Percentiles rank a stretch among this genome's conserved stretches.
These are phyloP conservation scores for Plagodis pulveraria DNA, from an alignment of 2,888 invertebrate species.

Conservation along the genomic window DNA sequence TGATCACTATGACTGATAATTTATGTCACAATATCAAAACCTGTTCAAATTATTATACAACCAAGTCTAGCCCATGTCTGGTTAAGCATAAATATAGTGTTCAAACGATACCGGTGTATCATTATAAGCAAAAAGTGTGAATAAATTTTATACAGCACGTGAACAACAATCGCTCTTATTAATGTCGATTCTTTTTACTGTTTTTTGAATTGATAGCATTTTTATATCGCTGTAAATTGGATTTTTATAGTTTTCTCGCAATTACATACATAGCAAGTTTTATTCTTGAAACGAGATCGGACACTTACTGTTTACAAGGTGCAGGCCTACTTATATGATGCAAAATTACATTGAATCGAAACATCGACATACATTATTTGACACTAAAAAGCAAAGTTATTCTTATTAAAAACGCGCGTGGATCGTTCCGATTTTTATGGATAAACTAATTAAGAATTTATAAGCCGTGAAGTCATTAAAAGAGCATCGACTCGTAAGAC, in stretches of 20 bases:
- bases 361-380: conserved; percentile 8
- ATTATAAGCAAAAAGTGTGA: conserved; percentile 39
- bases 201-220: conserved; percentile 22
- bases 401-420: not conserved
- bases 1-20: conserved; percentile 37
- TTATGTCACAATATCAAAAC: conserved; percentile 48
- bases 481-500: conserved; percentile 18
- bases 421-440: conserved; percentile 32
- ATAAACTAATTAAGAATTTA: conserved; percentile 31
- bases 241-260: conserved; percentile 32
- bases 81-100: conserved; percentile 45
- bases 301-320: conserved; percentile 15
- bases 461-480: conserved; percentile 23
- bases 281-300: conserved; percentile 28
- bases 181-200: conserved; percentile 20
- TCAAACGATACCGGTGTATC: conserved; percentile 24
- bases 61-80: conserved; percentile 48
- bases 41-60: conserved; percentile 31
- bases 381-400: no score
- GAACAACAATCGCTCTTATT: conserved; percentile 13
- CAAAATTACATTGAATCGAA: conserved; percentile 16
- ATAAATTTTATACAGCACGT: conserved; percentile 21
- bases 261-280: conserved; percentile 32
- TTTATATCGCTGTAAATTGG: conserved; percentile 23
- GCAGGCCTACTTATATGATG: conserved; percentile 4